Evolutionary conservation across 2,113 vertebrate genomes (phyloP), one percentile per base, ranked within the genome.

Genomic region (Poecile atricapillus): DNA sequence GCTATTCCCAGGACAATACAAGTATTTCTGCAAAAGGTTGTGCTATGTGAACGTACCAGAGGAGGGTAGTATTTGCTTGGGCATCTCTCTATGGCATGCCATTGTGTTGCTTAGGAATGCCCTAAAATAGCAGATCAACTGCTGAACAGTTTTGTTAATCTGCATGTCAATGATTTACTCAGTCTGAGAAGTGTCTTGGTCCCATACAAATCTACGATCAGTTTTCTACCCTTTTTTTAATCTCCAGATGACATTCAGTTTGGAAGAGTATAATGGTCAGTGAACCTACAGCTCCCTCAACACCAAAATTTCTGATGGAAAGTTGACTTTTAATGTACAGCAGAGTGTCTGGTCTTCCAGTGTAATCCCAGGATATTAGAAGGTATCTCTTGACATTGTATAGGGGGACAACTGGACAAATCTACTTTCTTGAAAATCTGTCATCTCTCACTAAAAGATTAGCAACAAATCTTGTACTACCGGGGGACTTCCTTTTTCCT

Each of bases 1-100:
- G 16, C 43, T 80, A 59, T n/a, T 88, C 63, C 83, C 75, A 80
- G 58, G 69, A 95, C 73, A 90, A 68, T 14, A 71, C 21, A 50
- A 89, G 10, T 65, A 83, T 68, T 93, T 78, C 65, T 52, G 19
- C 52, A 87, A 68, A 83, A 90, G 82, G 79, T 77, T 96, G 95
- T 96, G 95, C 69, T 96, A 56, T 95, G 80, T 94, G 56, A 96
- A 89, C 1, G 22, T 78, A 93, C 95, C 95, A 97, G 96, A 94
- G 86, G 95, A 96, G 96, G 96, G 96, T 97, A 97, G 96, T 76
- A 78, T 97, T 96, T 82, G 80, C 94, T 83, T 95, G 94, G 95
- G 94, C 95, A 96, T 97, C 86, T 89, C 64, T 64, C 64, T 60
- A 7, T 81, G 91, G 86, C 77, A 94, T 60, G 13, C 56, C 60